Evolutionary conservation across 2,888 invertebrate species (phyloP).

Genomic region (Meghimatium bilineatum): DNA sequence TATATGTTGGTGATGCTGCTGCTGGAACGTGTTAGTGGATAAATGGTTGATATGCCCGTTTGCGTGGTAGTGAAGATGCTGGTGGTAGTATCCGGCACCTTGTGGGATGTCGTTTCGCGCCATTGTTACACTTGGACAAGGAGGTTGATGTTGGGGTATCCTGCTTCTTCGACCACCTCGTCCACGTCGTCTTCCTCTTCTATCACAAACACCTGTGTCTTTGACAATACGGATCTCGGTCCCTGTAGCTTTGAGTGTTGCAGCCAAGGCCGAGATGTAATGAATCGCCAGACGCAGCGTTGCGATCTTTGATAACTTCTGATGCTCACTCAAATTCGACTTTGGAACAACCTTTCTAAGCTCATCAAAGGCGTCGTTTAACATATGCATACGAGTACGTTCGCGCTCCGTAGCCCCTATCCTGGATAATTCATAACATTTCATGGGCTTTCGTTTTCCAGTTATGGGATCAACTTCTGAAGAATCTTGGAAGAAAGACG

Average conservation of each 20-base stretch:
- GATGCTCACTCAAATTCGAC: constrained; percentile 74
- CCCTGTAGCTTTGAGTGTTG: constrained; percentile 66
- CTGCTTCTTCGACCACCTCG: constrained; percentile 55
- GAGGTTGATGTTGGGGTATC: constrained; percentile 15
- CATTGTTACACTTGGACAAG: constrained; percentile 42
- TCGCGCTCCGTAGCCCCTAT: constrained; percentile 73
- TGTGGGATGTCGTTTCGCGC: constrained; percentile 45
- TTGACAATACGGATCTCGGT: constrained; percentile 65
- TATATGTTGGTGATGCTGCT: background rate
- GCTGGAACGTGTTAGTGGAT: background rate
- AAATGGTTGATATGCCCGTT: background rate
- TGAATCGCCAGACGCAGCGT: constrained; percentile 76
- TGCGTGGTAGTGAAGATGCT: constrained; percentile 31
- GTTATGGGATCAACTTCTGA: constrained; percentile 13
- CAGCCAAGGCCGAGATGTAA: constrained; percentile 74
- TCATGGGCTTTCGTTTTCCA: constrained; percentile 27
- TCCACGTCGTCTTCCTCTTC: constrained; percentile 64
- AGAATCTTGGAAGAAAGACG: constrained; percentile 9
- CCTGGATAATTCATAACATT: constrained; percentile 56
- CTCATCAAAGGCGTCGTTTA: constrained; percentile 77
- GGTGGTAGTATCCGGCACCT: constrained; percentile 42
- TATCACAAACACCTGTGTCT: constrained; percentile 58
- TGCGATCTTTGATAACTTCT: constrained; percentile 77
- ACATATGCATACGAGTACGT: constrained; percentile 76
- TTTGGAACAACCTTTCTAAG: constrained; percentile 74